A percentile compares a stretch with the other conserved stretches of the same genome.
Evolutionary conservation across 2,113 vertebrate genomes (phyloP).

Genomic region (Brienomyrus longianalis): DNA sequence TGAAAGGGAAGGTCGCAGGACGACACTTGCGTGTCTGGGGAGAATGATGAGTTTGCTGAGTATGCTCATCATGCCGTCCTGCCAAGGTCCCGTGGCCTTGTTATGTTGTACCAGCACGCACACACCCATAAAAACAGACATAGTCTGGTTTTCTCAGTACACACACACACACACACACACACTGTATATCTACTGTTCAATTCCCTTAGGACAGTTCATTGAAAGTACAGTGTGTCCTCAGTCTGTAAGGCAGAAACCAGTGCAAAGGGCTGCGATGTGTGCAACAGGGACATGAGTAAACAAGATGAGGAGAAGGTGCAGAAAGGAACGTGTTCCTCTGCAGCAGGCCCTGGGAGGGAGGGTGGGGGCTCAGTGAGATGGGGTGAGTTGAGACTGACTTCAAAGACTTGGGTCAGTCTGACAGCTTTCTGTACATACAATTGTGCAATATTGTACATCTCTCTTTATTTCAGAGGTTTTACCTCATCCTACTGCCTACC

Average conservation of each 20-base stretch:
- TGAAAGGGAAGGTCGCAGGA: not conserved
- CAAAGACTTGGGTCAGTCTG: not conserved
- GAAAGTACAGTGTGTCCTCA: not conserved
- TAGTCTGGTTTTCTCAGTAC: not conserved
- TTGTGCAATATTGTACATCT: not conserved
- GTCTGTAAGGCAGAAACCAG: not conserved
- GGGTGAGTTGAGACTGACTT: not conserved
- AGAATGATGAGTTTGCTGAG: not conserved
- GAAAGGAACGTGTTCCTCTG: not conserved
- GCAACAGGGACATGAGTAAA: not conserved
- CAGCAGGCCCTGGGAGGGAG: not conserved
- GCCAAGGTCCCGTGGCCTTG: not conserved
- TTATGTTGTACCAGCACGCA: not conserved
- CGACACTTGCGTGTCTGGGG: not conserved
- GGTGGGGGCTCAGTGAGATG: not conserved
- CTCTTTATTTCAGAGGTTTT: too few species aligned
- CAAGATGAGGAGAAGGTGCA: not conserved
- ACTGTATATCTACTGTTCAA: not conserved
- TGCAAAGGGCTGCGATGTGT: not conserved
- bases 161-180: not conserved
- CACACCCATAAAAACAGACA: not conserved
- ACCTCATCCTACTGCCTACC: not conserved
- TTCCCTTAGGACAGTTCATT: not conserved
- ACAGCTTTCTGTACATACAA: not conserved
- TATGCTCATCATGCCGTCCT: not conserved